Base-by-base conservation (phyloP, 2,797 vertebrate species). In the Xenops minutus region DNA sequence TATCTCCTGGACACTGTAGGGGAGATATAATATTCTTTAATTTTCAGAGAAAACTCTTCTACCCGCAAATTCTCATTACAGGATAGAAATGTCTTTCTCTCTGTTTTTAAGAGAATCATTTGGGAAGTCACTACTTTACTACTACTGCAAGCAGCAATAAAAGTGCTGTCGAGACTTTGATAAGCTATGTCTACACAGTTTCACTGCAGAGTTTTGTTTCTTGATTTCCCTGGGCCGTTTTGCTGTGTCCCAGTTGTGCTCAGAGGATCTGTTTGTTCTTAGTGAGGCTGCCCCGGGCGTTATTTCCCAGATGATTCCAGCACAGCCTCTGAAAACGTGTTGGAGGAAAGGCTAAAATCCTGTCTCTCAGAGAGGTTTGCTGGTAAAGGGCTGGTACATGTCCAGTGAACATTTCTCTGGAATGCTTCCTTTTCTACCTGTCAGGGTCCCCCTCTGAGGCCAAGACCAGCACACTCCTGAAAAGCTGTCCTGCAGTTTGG, bases 251-350 rank as follows among this genome's bases (percentile, higher is more conserved):
- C 82, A 39, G 44, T 24, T 72, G 75, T 68, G 75, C 86, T 92
- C 56, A 61, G 49, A 92, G 49, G 86, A 54, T 92, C 44, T 82
- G 67, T 84, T 94, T 86, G 86, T 77, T 95, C 86, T 89, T 19
- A 48, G 56, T 2, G 2, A 39, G 37, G 39, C 59, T 64, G 83
- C 84, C 77, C 68, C 4, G 0, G 67, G 75, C 24, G 0, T 61
- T 89, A 54, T 74, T 94, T 84, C 95, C 79, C 77, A 48, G 81
- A 36, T 12, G 67, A 75, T 54, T 95, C 85, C 58, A 72, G 66
- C 51, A 12, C 43, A 62, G 73, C 8, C 26, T 91, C 76, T 73
- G 66, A 86, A 88, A 78, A 73, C 7, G 10, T 66, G 48, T 49
- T n/a, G 59, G 39, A 84, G 80, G 66, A 73, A 41, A 63, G 64